Evolutionary conservation across 2,797 vertebrate genomes (phyloP).

Genomic region (Smutsia temminckii): DNA sequence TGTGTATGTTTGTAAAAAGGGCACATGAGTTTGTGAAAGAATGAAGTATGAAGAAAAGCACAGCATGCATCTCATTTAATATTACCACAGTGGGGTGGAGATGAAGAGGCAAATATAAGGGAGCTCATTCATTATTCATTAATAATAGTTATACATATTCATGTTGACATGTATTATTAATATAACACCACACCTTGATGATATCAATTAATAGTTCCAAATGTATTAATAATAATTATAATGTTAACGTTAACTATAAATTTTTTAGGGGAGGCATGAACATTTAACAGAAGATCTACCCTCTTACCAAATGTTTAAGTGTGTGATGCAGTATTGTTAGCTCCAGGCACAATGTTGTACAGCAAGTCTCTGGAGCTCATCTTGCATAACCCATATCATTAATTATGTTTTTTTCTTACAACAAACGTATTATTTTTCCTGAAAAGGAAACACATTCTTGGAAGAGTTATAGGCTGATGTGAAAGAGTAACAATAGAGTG

Average conservation of each 20-base stretch:
- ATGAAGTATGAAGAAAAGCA: not conserved
- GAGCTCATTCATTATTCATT: not conserved
- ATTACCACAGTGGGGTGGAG: fast-evolving
- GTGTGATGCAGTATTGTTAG: not conserved
- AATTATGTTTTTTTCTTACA: not conserved
- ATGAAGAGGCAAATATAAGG: not conserved
- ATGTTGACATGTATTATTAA: not conserved
- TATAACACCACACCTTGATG: not conserved
- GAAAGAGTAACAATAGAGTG: not conserved
- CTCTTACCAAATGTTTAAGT: not conserved
- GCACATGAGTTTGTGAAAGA: not conserved
- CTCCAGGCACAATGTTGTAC: not conserved
- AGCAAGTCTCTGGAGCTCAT: not conserved
- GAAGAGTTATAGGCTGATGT: not conserved
- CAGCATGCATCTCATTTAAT: not conserved
- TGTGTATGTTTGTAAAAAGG: not conserved
- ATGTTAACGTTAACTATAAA: not conserved
- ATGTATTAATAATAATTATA: not conserved
- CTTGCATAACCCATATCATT: not conserved
- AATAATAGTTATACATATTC: not conserved
- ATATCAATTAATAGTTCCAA: not conserved
- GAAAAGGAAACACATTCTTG: not conserved
- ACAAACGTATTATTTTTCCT: not conserved
- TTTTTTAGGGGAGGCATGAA: not conserved
- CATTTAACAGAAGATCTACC: not conserved